phyloP scores from a whole-genome alignment of 2,888 invertebrate species.

The Torymus tubicola region DNA sequence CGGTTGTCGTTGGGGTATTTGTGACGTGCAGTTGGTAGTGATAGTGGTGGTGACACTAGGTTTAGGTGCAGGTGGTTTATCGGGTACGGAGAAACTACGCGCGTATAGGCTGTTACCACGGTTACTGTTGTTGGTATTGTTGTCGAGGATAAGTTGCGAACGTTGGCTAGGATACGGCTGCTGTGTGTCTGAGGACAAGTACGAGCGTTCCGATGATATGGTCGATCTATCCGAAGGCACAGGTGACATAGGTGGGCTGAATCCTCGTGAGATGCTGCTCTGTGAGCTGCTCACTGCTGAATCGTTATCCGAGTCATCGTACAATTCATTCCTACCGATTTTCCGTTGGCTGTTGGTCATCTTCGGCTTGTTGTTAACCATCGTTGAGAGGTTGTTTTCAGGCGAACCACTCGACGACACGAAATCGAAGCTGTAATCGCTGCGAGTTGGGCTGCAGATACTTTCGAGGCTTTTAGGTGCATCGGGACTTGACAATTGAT shows the following conservation, averaged over 20 bases:
- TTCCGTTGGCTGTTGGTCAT: constrained; percentile 54
- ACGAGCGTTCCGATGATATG: constrained; percentile 77
- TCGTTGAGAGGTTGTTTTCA: constrained; percentile 59
- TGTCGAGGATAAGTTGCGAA: constrained; percentile 77
- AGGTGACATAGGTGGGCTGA: constrained; percentile 86
- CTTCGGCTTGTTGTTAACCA: constrained; percentile 20
- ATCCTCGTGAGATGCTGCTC: constrained; percentile 85
- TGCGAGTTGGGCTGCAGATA: constrained; percentile 79
- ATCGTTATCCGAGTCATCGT: constrained; percentile 89
- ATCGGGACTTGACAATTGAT: constrained; percentile 66
- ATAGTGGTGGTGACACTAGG: constrained; percentile 40
- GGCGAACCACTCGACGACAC: constrained; percentile 71
- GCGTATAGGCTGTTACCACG: too few relatives aligned
- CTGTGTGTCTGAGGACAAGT: constrained; percentile 76
- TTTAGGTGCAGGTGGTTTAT: constrained; percentile 10
- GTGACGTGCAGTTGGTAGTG: constrained; percentile 57
- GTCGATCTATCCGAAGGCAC: constrained; percentile 79
- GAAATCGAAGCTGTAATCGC: constrained; percentile 80
- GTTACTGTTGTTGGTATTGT: constrained; percentile 50
- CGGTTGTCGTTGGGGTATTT: constrained; percentile 74
- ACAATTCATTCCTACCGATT: constrained; percentile 70
- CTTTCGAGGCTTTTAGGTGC: constrained; percentile 80
- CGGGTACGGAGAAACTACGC: constrained; percentile 20
- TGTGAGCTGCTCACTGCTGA: constrained; percentile 92
- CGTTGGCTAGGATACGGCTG: constrained; percentile 61